phyloP scores from a whole-genome alignment of 1,140 invertebrate genomes.

The Dolichoris vasculosae region DNA sequence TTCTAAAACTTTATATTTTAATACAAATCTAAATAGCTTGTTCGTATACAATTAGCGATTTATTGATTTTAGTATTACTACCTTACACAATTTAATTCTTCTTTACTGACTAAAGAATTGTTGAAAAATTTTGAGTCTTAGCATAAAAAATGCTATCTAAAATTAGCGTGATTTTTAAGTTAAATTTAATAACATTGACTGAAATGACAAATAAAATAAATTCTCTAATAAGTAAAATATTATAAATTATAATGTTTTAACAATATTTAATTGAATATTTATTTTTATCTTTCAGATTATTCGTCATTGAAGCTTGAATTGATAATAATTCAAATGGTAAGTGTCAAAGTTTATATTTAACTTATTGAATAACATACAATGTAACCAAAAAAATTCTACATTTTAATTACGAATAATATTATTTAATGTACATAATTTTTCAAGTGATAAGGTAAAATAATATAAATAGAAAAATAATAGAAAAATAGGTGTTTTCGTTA shows the following conservation, averaged over 20 bases:
- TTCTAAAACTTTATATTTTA: conserved; percentile 36
- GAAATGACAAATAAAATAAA: background rate
- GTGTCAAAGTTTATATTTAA: background rate
- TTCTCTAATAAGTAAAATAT: background rate
- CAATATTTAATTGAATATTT: background rate
- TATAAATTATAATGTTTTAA: background rate
- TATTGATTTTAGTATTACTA: background rate
- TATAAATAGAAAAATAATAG: no score
- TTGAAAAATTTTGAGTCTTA: no score
- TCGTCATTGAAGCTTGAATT: background rate
- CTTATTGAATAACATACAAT: background rate
- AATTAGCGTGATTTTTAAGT: background rate
- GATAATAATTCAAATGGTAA: conserved; percentile 46
- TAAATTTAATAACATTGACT: background rate
- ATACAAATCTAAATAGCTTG: conserved; percentile 12
- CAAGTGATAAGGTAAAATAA: background rate
- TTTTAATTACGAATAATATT: background rate
- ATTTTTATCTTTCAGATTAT: conserved; percentile 41
- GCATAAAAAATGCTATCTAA: no score
- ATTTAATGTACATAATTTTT: background rate
- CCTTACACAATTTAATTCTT: background rate
- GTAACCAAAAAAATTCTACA: background rate
- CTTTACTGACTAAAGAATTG: no score
- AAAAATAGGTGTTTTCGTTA: background rate
- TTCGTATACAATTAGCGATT: background rate